Evolutionary conservation across 2,113 vertebrate species (phyloP), one percentile per base, ranked within the genome.

Genomic region (Geococcyx californianus): DNA sequence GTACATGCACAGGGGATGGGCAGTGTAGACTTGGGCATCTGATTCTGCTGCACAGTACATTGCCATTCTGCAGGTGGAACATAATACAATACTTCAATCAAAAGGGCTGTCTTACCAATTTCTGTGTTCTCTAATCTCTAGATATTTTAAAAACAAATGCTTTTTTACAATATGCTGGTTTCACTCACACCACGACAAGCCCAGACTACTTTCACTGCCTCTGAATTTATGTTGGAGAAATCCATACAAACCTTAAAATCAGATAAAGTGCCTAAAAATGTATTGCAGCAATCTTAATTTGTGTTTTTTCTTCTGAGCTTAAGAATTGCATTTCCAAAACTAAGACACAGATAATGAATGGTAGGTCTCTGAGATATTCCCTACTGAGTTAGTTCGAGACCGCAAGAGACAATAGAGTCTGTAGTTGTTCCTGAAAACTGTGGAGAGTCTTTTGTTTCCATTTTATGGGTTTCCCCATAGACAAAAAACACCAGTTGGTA

Each of bases 1-100:
- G 98, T 15, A 98, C 94, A 7, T 98, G 97, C 69, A 98, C 95
- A 4, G 98, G 98, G 51, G 97, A 98, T 70, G 98, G 76, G 77
- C 98, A 98, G 31, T 98, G 98, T 62, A 98, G 97, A 68, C 86
- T 98, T 51, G 98, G 98, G 81, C 98, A 98, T 97, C 98, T 98
- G 95, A 98, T 95, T 94, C 98, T 97, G 96, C 97, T 98, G 95
- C 98, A 98, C 74, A 98, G 82, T 26, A 98, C 98, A 63, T 98
- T 98, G 67, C 98, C 98, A 69, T 97, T 98, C 98, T 98, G 97
- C 90, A 97, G 91, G 51, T 79, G 40, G 90, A 83, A 93, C 42
- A 95, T 1, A 94, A 42, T 17, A 85, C 33, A 49, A 17, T 54
- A 62, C 28, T 64, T 74, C 3, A 80, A 64, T 72, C 45, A 84